Evolutionary conservation across 92 coral and sea anemone species (phyloP).

Genomic region (Montipora capitata): DNA sequence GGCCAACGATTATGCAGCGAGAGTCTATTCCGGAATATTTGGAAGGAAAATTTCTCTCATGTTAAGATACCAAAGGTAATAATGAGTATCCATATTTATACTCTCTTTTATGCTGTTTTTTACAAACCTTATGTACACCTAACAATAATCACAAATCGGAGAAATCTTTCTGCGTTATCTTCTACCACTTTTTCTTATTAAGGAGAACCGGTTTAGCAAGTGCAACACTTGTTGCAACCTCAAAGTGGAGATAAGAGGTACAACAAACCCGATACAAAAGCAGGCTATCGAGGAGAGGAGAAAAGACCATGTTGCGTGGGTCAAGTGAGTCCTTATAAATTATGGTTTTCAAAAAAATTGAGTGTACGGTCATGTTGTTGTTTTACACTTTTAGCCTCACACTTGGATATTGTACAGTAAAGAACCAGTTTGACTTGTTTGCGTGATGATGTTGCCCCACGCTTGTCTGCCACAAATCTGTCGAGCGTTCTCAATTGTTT

Average conservation of each 20-base stretch:
- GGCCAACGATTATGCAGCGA: constrained; percentile 39
- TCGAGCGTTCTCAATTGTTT: too few species aligned
- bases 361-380: too few species aligned
- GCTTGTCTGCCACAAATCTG: too few species aligned
- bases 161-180: not conserved
- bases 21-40: constrained; percentile 29
- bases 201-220: constrained; percentile 70
- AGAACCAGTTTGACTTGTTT: too few species aligned
- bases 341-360: too few species aligned
- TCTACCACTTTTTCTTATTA: too few species aligned
- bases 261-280: constrained; percentile 18
- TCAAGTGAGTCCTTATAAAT: constrained; percentile 14
- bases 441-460: too few species aligned
- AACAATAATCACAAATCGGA: too few species aligned
- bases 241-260: constrained; percentile 44
- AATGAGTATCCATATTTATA: not conserved
- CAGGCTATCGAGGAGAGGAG: constrained; percentile 49
- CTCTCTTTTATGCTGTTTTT: too few species aligned
- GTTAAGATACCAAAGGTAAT: constrained; percentile 85
- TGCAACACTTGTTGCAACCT: constrained; percentile 66
- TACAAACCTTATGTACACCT: too few species aligned
- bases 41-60: constrained; percentile 63
- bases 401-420: too few species aligned
- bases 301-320: constrained; percentile 42
- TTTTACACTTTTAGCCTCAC: too few species aligned